Conservation (phyloP, 2,113 vertebrate species). For the Merops nubicus region DNA sequence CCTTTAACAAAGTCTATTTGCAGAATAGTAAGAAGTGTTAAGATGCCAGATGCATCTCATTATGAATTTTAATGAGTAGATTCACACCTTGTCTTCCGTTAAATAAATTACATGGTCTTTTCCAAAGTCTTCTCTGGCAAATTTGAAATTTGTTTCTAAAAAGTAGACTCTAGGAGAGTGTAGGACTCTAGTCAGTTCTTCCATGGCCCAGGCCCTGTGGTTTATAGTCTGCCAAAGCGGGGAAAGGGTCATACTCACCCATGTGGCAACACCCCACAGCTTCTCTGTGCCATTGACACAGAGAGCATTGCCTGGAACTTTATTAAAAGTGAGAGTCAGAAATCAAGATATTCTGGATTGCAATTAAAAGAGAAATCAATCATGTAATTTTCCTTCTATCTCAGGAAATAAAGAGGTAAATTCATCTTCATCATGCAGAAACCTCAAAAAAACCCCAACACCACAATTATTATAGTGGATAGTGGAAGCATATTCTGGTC, state of each 20-base stretch:
- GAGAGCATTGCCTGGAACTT: neutral
- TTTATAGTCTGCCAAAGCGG: neutral
- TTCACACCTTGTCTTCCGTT: conserved; percentile 31
- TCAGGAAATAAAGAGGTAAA: neutral
- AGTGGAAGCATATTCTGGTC: conserved; percentile 3
- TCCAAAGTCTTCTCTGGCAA: neutral
- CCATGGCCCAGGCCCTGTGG: neutral
- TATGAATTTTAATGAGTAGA: conserved; percentile 53
- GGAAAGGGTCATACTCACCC: neutral
- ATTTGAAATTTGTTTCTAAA: neutral
- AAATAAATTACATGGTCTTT: conserved; percentile 49
- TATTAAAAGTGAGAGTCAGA: conserved; percentile 21
- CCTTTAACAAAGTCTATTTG: conserved; percentile 27
- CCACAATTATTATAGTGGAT: conserved; percentile 5
- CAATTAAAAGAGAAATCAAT: conserved; percentile 32
- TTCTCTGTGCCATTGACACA: neutral
- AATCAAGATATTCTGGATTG: conserved; percentile 11
- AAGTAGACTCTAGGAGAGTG: neutral
- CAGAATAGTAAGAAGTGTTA: conserved; percentile 50
- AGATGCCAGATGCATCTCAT: conserved; percentile 34
- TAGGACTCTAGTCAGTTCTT: neutral
- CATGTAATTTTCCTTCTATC: conserved; percentile 35
- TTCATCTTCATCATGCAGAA: conserved; percentile 59
- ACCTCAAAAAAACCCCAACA: conserved; percentile 16
- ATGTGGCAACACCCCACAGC: neutral